Evolutionary conservation across 2,888 invertebrate species (phyloP).

Genomic region (Diplazon laetatorius): DNA sequence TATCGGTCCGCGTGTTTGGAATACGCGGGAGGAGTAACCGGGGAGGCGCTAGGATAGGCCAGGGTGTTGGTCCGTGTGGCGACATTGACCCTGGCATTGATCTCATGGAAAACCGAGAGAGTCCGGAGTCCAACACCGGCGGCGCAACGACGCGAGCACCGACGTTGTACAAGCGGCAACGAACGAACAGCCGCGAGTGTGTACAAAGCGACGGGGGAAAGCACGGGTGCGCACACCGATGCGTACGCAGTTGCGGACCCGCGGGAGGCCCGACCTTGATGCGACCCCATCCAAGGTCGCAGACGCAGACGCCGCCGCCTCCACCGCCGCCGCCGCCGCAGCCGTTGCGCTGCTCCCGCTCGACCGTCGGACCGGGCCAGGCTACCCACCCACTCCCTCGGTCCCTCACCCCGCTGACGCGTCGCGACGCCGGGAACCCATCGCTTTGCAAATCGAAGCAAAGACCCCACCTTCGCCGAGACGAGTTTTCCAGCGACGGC

Average conservation of each 20-base stretch:
- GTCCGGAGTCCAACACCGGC: neutral
- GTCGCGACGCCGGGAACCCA: slow-evolving; percentile 47
- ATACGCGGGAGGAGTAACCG: no score
- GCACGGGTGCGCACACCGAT: slow-evolving; percentile 62
- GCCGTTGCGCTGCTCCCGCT: slow-evolving; percentile 34
- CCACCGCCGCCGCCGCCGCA: slow-evolving; percentile 51
- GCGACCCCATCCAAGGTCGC: slow-evolving; percentile 76
- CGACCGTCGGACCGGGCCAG: slow-evolving; percentile 48
- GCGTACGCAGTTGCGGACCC: slow-evolving; percentile 67
- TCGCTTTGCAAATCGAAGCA: slow-evolving; percentile 42
- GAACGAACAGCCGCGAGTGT: slow-evolving; percentile 44
- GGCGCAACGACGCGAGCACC: neutral
- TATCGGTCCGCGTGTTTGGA: slow-evolving; percentile 23
- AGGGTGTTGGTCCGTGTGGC: slow-evolving; percentile 64
- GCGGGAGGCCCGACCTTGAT: slow-evolving; percentile 75
- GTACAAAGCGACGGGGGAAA: slow-evolving; percentile 46
- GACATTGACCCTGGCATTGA: slow-evolving; percentile 82
- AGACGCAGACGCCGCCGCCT: slow-evolving; percentile 75
- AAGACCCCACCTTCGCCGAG: slow-evolving; percentile 39
- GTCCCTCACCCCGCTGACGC: slow-evolving; percentile 25
- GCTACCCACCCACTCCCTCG: slow-evolving; percentile 30
- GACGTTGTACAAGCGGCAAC: slow-evolving; percentile 23
- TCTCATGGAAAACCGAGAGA: slow-evolving; percentile 64
- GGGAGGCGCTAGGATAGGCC: slow-evolving; percentile 30
- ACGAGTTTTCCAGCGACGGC: slow-evolving; percentile 33